Evolutionary conservation across 1,140 invertebrate species (phyloP), one percentile per base, ranked within the genome.

Genomic region (Araneus ventricosus): DNA sequence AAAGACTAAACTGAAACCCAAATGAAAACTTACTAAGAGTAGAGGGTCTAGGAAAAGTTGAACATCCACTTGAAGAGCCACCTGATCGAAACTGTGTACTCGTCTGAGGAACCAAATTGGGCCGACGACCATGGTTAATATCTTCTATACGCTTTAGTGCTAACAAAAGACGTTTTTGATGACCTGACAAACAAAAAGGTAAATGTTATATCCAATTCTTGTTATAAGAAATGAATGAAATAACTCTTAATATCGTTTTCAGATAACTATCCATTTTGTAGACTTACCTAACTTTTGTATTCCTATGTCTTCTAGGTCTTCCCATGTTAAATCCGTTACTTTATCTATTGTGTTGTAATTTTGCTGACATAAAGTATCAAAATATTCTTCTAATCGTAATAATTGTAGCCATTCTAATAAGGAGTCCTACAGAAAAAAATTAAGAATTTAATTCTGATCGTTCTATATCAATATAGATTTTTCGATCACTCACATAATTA

Each of bases 281-380:
- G 45, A 67, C 41, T 94, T 95, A 96, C 96, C 96, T 87, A 96
- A 94, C 94, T 96, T 96, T 90, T 95, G 95, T 94, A 99, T 99
- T 87, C 99, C 99, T 95, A 99, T 99, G 95, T 99, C 99, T 96
- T 99, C 99, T 94, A 99, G 96, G 96, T 99, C 99, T 96, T 99
- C 99, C 98, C 99, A 99, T 92, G 98, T 98, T 75, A 99, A 97
- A 95, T 99, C 98, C 63, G 98, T 98, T 63, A 97, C 95, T 82
- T 96, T 95, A 94, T 99, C 97, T 70, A 99, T 98, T 27, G 97
- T 98, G 94, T 97, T 97, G 96, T 99, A 99, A 90, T 98, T 98
- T 96, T 99, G 99, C 94, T 97, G 97, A 94, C 97, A 96, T 82
- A 99, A 96, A 70, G 98, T 97, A 45, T 97, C 97, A 37, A 97